These are phyloP conservation scores for Arctopsyche grandis DNA, from an alignment of 1,140 invertebrate species.

Conservation along the genomic window DNA sequence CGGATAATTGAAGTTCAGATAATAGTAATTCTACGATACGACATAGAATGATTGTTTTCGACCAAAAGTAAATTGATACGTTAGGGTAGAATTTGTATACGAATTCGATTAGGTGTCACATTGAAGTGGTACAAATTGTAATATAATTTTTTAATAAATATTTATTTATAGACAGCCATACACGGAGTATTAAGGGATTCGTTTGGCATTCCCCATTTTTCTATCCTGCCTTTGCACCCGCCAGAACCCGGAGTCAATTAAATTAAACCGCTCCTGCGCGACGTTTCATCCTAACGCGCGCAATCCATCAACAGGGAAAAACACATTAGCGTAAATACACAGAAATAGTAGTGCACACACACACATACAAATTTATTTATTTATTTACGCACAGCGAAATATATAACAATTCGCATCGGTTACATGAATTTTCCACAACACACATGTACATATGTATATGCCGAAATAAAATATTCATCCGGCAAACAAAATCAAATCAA, in stretches of 20 bases:
- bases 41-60: too few relatives aligned
- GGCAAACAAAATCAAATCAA: constrained; percentile 54
- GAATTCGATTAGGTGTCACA: too few relatives aligned
- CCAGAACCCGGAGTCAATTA: constrained; percentile 24
- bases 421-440: neutral
- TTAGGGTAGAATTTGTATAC: too few relatives aligned
- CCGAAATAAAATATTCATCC: constrained; percentile 53
- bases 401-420: constrained; percentile 46
- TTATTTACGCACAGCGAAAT: neutral
- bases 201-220: neutral
- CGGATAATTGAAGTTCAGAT: too few relatives aligned
- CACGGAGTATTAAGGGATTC: constrained; percentile 15
- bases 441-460: neutral
- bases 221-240: neutral
- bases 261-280: constrained; percentile 24
- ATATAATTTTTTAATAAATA: too few relatives aligned
- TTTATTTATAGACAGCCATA: too few relatives aligned
- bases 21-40: too few relatives aligned
- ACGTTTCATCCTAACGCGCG: constrained; percentile 31
- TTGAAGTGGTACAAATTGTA: too few relatives aligned
- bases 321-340: constrained; percentile 49
- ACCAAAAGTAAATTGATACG: too few relatives aligned
- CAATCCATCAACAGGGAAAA: constrained; percentile 49
- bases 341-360: constrained; percentile 9
- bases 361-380: neutral